These are phyloP conservation scores for Lagorchestes hirsutus DNA, from an alignment of 2,797 vertebrate species.

Conservation along the genomic window DNA sequence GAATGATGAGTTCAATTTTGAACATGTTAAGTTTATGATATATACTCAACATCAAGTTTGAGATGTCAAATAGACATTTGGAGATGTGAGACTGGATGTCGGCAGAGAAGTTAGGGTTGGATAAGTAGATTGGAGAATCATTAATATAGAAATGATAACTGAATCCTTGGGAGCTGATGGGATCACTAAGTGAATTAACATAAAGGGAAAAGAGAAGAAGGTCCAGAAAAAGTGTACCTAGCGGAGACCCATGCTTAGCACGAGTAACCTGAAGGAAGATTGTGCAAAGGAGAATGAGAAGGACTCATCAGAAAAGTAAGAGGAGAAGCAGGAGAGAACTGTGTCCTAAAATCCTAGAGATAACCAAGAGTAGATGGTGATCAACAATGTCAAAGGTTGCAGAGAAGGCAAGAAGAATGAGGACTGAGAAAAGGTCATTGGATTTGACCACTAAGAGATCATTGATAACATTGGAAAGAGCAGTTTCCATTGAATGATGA, in stretches of 20 bases:
- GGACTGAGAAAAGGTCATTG: neutral
- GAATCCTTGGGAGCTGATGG: neutral
- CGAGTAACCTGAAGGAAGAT: neutral
- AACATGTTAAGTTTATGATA: neutral
- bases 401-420: neutral
- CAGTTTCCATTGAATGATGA: neutral
- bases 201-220: neutral
- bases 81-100: neutral
- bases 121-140: neutral
- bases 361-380: neutral
- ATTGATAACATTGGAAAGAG: neutral
- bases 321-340: neutral
- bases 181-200: neutral
- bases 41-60: neutral
- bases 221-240: neutral
- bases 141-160: neutral
- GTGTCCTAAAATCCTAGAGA: neutral
- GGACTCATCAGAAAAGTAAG: neutral
- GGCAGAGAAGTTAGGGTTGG: neutral
- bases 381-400: neutral
- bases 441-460: neutral
- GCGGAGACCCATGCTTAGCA: neutral
- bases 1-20: neutral
- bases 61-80: neutral
- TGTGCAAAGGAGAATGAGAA: neutral